Conservation (phyloP, 2,797 vertebrate species). For the Chiroxiphia lanceolata region DNA sequence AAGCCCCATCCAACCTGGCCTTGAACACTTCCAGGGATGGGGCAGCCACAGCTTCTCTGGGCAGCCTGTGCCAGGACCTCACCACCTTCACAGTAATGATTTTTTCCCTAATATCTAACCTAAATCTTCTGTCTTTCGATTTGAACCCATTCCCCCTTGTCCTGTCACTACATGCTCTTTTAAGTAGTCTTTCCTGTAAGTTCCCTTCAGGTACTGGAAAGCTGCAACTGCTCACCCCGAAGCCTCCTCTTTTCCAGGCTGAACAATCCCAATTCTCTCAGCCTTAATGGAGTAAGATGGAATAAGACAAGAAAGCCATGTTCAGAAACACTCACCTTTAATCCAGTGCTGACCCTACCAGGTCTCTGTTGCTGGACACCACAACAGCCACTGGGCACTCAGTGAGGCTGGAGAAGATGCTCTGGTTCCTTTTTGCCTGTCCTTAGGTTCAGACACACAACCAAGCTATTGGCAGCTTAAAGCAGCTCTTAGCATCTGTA, state of each 20-base stretch:
- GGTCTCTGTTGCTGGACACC: background rate
- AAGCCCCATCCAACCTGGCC: accelerated
- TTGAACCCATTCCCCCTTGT: background rate
- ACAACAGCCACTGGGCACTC: background rate
- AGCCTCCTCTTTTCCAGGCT: background rate
- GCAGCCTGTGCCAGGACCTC: background rate
- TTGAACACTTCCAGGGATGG: background rate
- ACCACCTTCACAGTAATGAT: background rate
- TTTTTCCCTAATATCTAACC: background rate
- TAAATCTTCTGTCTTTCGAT: background rate
- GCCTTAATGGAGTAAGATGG: background rate
- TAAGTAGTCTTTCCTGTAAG: background rate
- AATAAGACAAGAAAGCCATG: background rate
- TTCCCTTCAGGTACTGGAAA: background rate
- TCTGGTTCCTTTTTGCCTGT: background rate
- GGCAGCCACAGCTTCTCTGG: background rate
- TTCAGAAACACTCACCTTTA: background rate
- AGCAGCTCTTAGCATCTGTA: background rate
- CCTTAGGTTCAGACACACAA: background rate
- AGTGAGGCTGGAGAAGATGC: background rate
- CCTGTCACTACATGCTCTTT: background rate
- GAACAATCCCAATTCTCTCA: background rate
- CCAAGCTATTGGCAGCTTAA: background rate
- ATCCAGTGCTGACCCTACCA: background rate
- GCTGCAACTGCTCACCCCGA: accelerated